These are phyloP conservation scores for Centruroides sculpturatus DNA, from an alignment of 1,140 invertebrate species.

Conservation along the genomic window DNA sequence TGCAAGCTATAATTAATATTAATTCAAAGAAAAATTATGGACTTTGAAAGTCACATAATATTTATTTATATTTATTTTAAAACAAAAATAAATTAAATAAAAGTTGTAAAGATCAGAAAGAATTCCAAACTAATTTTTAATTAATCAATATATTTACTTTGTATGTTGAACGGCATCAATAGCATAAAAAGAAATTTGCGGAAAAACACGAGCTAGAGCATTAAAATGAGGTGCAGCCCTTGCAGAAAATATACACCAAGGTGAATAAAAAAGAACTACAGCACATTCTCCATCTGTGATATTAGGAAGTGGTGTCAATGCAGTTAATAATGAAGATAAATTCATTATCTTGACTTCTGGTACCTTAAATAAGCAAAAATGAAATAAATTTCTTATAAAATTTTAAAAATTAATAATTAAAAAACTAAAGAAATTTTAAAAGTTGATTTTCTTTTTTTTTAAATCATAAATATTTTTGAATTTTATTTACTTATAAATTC, in stretches of 20 bases:
- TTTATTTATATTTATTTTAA: too few species aligned
- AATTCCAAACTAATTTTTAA: not conserved
- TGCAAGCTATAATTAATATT: slow-evolving; percentile 42
- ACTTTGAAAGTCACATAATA: too few species aligned
- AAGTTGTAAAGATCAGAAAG: too few species aligned
- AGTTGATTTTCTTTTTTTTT: too few species aligned
- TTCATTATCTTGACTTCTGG: slow-evolving; percentile 12
- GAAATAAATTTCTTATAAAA: too few species aligned
- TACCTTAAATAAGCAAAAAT: not conserved
- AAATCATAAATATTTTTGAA: too few species aligned
- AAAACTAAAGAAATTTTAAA: too few species aligned
- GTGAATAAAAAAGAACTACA: slow-evolving; percentile 74
- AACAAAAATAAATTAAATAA: too few species aligned
- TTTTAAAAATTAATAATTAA: too few species aligned
- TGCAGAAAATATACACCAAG: slow-evolving; percentile 76
- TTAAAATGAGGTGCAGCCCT: slow-evolving; percentile 79
- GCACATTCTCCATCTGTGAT: slow-evolving; percentile 40
- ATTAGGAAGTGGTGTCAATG: slow-evolving; percentile 4
- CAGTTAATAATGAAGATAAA: slow-evolving; percentile 3
- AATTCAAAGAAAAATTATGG: not conserved
- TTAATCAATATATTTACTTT: slow-evolving; percentile 33
- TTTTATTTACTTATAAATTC: too few species aligned
- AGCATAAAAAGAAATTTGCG: slow-evolving; percentile 70
- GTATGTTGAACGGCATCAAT: slow-evolving; percentile 75
- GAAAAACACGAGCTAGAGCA: slow-evolving; percentile 68